These are phyloP conservation scores for Andrena bicolor DNA, from an alignment of 2,888 invertebrate genomes.

Conservation along the genomic window DNA sequence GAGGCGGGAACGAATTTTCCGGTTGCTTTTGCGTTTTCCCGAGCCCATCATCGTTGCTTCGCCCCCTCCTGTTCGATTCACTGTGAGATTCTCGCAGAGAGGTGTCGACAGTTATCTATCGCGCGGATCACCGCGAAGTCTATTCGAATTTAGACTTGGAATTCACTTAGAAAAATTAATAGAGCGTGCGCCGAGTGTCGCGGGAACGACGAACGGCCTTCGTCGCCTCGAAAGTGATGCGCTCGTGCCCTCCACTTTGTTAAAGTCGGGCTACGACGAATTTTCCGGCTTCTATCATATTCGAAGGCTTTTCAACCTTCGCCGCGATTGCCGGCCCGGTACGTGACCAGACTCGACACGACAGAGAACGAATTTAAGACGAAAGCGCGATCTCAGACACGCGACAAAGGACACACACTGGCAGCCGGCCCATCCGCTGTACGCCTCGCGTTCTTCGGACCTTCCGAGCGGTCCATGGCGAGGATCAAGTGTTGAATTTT, in stretches of 20 bases:
- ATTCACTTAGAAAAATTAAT: slow-evolving; percentile 51
- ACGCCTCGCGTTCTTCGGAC: slow-evolving; percentile 33
- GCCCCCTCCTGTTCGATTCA: neutral
- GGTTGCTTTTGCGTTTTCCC: slow-evolving; percentile 28
- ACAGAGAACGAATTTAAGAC: slow-evolving; percentile 41
- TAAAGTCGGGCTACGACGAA: neutral
- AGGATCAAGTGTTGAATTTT: neutral
- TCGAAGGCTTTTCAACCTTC: neutral
- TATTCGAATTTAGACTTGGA: slow-evolving; percentile 69
- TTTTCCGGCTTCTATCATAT: slow-evolving; percentile 10
- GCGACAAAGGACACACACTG: slow-evolving; percentile 57
- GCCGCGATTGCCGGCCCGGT: slow-evolving; percentile 6
- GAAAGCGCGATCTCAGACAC: slow-evolving; percentile 45
- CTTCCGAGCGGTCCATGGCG: neutral
- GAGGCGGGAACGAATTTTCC: neutral
- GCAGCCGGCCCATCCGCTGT: slow-evolving; percentile 48
- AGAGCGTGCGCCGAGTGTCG: slow-evolving; percentile 57
- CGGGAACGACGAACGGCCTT: slow-evolving; percentile 41
- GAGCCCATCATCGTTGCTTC: neutral
- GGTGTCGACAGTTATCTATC: neutral
- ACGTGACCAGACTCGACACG: slow-evolving; percentile 19
- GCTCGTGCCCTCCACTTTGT: neutral
- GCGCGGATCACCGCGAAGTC: slow-evolving; percentile 56
- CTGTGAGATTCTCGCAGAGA: neutral
- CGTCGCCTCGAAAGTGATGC: neutral